These are phyloP conservation scores for Seriola dumerili DNA, from an alignment of 2,113 vertebrate species.

Conservation along the genomic window DNA sequence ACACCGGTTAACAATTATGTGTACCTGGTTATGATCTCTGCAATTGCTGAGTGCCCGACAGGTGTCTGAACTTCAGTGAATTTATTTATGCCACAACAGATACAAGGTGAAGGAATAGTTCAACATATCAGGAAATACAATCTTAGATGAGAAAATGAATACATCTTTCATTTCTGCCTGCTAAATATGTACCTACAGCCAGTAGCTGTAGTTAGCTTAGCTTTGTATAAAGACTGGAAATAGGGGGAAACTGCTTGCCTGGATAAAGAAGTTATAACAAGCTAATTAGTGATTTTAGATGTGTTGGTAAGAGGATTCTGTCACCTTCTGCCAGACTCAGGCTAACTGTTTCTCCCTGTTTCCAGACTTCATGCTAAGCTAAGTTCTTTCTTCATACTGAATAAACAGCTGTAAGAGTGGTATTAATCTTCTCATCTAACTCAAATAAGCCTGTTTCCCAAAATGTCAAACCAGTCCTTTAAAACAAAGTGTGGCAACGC, in stretches of 20 bases:
- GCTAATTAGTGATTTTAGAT: not conserved
- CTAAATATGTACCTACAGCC: not conserved
- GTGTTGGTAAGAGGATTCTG: not conserved
- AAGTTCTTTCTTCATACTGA: not conserved
- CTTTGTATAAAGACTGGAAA: not conserved
- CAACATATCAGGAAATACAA: not conserved
- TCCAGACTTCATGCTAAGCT: not conserved
- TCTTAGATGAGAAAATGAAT: not conserved
- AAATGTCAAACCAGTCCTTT: not conserved
- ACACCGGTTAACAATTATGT: constrained; percentile 8
- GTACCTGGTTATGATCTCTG: not conserved
- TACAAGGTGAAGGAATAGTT: not conserved
- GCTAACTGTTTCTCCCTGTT: not conserved
- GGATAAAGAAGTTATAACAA: not conserved
- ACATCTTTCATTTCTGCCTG: not conserved
- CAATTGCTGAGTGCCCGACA: not conserved
- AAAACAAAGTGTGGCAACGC: not conserved
- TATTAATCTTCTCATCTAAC: too few species aligned
- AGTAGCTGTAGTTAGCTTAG: not conserved
- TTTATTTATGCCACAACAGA: not conserved
- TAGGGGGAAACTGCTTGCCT: not conserved
- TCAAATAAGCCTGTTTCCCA: not conserved
- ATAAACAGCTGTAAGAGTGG: not conserved
- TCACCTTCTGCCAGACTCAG: not conserved
- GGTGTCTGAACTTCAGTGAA: not conserved